Percentiles rank a stretch among this genome's conserved stretches.
Evolutionary conservation across 1,140 invertebrate genomes (phyloP).

Genomic region (Drosophila equinoxialis): DNA sequence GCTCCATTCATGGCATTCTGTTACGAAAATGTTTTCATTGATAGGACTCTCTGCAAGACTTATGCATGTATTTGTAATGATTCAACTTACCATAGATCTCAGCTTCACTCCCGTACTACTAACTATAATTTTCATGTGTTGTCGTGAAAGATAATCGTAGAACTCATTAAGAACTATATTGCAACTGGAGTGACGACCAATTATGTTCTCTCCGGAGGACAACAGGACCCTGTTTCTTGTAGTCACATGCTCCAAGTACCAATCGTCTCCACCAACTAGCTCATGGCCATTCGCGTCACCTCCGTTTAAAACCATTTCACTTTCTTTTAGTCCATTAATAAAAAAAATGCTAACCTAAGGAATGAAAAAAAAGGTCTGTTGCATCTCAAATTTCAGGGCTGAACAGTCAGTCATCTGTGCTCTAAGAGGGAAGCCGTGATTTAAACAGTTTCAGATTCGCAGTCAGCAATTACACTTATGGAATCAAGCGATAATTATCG

Average conservation of each 20-base stretch:
- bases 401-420: not conserved
- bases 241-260: slow-evolving; percentile 55
- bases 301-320: too few relatives aligned
- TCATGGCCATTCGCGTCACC: not conserved
- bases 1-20: slow-evolving; percentile 56
- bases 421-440: too few relatives aligned
- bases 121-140: slow-evolving; percentile 50
- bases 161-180: slow-evolving; percentile 24
- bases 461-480: too few relatives aligned
- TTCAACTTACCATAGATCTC: slow-evolving; percentile 38
- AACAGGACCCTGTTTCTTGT: slow-evolving; percentile 32
- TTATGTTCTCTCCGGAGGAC: slow-evolving; percentile 29
- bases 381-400: slow-evolving; percentile 8
- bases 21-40: not conserved
- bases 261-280: not conserved
- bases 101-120: slow-evolving; percentile 25
- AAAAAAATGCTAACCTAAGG: not conserved
- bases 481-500: too few relatives aligned
- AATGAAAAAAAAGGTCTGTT: not conserved
- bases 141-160: slow-evolving; percentile 49
- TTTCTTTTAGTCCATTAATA: too few relatives aligned
- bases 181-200: slow-evolving; percentile 59
- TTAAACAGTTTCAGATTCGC: too few relatives aligned
- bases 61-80: not conserved
- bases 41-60: too few relatives aligned